Percentiles rank a stretch among this genome's conserved stretches.
These are phyloP conservation scores for Probosciger aterrimus DNA, from an alignment of 2,113 vertebrate species.

Conservation along the genomic window DNA sequence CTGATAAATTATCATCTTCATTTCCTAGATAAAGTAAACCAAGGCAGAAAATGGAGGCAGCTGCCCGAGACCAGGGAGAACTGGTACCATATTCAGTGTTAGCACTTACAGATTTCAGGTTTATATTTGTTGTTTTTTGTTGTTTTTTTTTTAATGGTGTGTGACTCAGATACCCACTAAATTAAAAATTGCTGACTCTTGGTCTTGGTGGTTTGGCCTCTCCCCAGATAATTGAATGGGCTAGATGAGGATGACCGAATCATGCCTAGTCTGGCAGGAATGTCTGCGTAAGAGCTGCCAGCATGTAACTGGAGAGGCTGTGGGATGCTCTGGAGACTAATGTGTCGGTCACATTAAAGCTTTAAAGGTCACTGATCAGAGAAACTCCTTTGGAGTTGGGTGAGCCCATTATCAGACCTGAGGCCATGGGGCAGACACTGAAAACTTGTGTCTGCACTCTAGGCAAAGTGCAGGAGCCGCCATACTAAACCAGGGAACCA, in stretches of 20 bases:
- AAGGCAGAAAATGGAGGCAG: neutral
- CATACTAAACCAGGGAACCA: neutral
- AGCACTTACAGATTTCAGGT: neutral
- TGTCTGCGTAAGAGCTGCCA: neutral
- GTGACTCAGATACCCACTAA: neutral
- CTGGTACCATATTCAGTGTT: neutral
- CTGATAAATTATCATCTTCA: neutral
- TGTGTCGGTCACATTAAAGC: neutral
- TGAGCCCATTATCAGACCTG: neutral
- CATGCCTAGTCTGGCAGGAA: neutral
- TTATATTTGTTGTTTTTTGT: neutral
- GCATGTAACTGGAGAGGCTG: neutral
- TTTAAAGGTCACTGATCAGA: neutral
- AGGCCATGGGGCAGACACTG: neutral
- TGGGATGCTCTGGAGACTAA: neutral
- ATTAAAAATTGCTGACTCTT: neutral
- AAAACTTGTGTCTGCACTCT: neutral
- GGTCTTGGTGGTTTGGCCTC: neutral
- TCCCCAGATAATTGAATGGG: neutral
- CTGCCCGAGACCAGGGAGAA: neutral
- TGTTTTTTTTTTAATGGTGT: neutral
- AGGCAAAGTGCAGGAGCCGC: neutral
- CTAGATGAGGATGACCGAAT: neutral
- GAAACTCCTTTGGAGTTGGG: neutral
- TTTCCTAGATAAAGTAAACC: neutral